phyloP scores from a whole-genome alignment of 1,140 invertebrate species.

The Bombus waltoni region DNA sequence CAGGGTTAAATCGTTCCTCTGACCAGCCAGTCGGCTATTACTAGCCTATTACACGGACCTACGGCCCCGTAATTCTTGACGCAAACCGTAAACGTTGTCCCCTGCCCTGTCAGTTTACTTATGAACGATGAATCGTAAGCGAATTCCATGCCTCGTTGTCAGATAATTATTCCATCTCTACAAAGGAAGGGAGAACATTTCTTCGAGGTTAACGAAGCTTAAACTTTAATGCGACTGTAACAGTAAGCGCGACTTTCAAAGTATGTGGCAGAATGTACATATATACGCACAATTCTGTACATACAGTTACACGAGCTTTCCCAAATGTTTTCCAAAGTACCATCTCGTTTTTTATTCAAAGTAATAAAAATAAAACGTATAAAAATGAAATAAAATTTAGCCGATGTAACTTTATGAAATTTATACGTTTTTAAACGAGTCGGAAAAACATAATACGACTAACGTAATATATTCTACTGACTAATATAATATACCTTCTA shows the following conservation, averaged over 20 bases:
- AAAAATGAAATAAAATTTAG: no score
- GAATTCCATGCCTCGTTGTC: conserved; percentile 26
- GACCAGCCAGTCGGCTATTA: conserved; percentile 67
- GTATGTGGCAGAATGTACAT: no score
- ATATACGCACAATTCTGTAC: no score
- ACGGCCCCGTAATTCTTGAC: conserved; percentile 51
- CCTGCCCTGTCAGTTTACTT: background rate
- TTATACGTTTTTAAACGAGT: no score
- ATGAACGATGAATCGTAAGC: conserved; percentile 24
- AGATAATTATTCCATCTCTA: background rate
- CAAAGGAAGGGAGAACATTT: background rate
- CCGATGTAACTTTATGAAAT: no score
- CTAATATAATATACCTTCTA: no score
- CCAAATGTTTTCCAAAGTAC: no score
- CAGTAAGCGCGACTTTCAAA: background rate
- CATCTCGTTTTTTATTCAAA: no score
- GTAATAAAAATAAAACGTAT: no score
- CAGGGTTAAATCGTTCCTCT: conserved; percentile 78
- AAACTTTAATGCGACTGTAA: background rate
- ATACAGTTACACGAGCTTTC: no score
- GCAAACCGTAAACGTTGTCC: conserved; percentile 15
- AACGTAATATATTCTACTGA: no score
- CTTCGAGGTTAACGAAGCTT: background rate
- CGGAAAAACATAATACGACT: no score
- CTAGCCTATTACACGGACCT: conserved; percentile 47